phyloP scores from a whole-genome alignment of 2,797 vertebrate genomes.

The Tapera naevia region DNA sequence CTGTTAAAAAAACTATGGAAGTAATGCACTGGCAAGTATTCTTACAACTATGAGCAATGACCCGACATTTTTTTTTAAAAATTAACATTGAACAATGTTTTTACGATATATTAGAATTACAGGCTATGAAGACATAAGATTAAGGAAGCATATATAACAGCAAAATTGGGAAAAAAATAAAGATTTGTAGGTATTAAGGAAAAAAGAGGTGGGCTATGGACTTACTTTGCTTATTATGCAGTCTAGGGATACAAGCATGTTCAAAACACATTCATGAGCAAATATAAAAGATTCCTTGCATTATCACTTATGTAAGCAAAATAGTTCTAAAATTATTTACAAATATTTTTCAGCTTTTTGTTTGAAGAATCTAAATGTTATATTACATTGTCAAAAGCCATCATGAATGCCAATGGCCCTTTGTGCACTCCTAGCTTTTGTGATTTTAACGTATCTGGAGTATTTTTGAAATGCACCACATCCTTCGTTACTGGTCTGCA shows the following conservation, averaged over 20 bases:
- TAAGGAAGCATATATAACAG: neutral
- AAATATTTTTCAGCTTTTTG: neutral
- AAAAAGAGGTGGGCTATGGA: neutral
- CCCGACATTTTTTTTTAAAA: neutral
- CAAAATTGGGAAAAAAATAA: neutral
- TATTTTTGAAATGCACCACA: neutral
- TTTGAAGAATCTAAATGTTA: neutral
- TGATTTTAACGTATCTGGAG: neutral
- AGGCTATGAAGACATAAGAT: neutral
- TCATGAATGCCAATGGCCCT: neutral
- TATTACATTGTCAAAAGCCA: neutral
- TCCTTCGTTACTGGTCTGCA: neutral
- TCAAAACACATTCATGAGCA: neutral
- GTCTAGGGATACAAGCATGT: neutral
- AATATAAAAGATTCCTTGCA: neutral
- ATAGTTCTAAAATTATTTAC: neutral
- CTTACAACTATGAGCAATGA: neutral
- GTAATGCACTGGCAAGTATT: neutral
- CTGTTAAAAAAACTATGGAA: neutral
- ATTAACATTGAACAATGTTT: neutral
- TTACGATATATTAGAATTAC: neutral
- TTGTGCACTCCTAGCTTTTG: neutral
- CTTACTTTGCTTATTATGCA: neutral
- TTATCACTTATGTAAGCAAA: conserved; percentile 28
- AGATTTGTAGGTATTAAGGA: conserved; percentile 4